Conservation (phyloP, 2,113 vertebrate genomes). For the Pterocles gutturalis region DNA sequence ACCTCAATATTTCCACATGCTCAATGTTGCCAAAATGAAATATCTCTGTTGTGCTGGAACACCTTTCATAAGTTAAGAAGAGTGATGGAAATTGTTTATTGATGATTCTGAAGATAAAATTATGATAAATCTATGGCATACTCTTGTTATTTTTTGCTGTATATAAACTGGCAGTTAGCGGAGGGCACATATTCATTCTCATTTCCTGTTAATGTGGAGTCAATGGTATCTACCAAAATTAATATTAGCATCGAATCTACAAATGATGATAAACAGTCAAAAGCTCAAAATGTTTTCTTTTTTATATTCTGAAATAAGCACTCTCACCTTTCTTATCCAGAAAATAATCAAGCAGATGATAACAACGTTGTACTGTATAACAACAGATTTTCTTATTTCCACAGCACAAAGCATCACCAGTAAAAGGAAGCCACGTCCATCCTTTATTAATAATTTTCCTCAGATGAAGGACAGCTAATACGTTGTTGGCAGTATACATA, state of each 20-base stretch:
- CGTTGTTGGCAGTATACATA: neutral
- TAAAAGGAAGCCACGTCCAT: neutral
- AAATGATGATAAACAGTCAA: neutral
- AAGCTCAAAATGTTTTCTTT: neutral
- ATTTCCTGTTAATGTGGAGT: neutral
- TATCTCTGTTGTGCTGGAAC: neutral
- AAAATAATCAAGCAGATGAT: neutral
- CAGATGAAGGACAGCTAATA: neutral
- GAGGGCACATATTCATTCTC: neutral
- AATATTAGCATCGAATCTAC: neutral
- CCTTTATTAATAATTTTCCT: neutral
- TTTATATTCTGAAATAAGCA: neutral
- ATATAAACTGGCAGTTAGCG: neutral
- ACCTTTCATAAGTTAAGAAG: neutral
- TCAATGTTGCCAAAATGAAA: neutral
- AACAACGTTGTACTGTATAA: neutral
- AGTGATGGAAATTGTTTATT: neutral
- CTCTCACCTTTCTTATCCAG: neutral
- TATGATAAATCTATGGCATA: neutral
- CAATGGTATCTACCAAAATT: neutral
- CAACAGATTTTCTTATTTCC: neutral
- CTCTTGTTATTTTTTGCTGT: neutral
- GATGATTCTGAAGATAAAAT: neutral
- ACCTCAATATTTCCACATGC: neutral
- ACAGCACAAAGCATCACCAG: neutral